Conservation (phyloP, 2,797 vertebrate species). For the Spondyliosoma cantharus region DNA sequence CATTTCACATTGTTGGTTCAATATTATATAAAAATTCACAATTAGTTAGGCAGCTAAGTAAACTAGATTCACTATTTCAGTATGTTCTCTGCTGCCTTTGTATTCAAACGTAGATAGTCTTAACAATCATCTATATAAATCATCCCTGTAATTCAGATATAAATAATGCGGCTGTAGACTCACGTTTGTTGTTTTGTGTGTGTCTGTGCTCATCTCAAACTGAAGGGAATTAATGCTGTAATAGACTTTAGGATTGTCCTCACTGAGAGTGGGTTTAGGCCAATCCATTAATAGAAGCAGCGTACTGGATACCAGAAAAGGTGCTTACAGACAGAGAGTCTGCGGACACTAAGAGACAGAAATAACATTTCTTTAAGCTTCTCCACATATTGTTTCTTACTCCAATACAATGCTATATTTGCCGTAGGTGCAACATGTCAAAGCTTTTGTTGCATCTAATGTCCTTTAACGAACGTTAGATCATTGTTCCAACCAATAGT, state of each 20-base stretch:
- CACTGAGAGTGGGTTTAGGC: slow-evolving; percentile 43
- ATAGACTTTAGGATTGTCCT: slow-evolving; percentile 49
- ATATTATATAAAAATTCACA: not conserved
- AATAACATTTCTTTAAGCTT: slow-evolving; percentile 16
- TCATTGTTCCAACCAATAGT: not conserved
- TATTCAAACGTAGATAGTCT: not conserved
- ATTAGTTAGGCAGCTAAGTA: no score
- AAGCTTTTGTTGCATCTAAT: not conserved
- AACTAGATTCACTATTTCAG: not conserved
- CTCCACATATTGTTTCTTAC: not conserved
- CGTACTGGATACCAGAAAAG: slow-evolving; percentile 40
- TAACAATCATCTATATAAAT: not conserved
- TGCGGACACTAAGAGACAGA: not conserved
- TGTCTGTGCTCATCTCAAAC: not conserved
- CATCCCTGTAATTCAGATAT: not conserved
- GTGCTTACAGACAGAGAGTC: slow-evolving; percentile 30
- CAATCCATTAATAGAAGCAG: slow-evolving; percentile 48
- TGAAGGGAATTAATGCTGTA: slow-evolving; percentile 28
- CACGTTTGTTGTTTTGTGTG: not conserved
- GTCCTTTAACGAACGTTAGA: not conserved
- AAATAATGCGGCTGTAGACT: not conserved
- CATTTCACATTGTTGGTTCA: slow-evolving; percentile 4
- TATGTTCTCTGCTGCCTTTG: not conserved
- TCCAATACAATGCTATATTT: not conserved
- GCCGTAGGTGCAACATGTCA: not conserved